These are phyloP conservation scores for Nymphalis polychloros DNA, from an alignment of 2,888 invertebrate species.

Conservation along the genomic window DNA sequence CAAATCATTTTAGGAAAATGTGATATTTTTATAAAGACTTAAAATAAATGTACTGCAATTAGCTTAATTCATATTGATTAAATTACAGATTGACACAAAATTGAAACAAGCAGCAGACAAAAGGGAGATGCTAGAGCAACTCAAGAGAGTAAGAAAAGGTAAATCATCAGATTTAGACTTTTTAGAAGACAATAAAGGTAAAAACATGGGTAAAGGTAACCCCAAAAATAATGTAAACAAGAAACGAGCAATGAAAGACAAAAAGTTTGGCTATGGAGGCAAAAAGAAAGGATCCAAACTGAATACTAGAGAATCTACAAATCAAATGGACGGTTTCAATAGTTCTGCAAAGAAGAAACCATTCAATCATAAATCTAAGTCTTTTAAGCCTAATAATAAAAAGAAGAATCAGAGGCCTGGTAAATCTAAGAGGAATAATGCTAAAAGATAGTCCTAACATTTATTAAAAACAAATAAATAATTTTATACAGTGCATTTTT, in stretches of 20 bases:
- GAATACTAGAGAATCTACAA: slow-evolving; percentile 91
- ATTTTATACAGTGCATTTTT: slow-evolving; percentile 11
- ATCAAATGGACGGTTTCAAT: slow-evolving; percentile 83
- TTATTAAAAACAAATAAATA: slow-evolving; percentile 25
- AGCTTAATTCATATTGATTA: not conserved
- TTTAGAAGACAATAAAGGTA: slow-evolving; percentile 84
- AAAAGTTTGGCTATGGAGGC: slow-evolving; percentile 97
- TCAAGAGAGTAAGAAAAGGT: slow-evolving; percentile 96
- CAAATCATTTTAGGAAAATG: too few species aligned
- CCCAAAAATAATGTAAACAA: slow-evolving; percentile 65
- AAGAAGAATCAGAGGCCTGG: slow-evolving; percentile 79
- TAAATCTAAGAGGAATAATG: slow-evolving; percentile 76
- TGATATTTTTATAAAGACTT: not conserved
- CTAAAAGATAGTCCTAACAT: slow-evolving; percentile 55
- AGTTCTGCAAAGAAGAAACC: slow-evolving; percentile 67
- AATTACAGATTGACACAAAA: slow-evolving; percentile 87
- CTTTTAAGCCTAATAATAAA: slow-evolving; percentile 65
- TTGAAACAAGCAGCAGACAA: slow-evolving; percentile 94
- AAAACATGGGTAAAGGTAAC: slow-evolving; percentile 52
- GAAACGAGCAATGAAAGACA: slow-evolving; percentile 86
- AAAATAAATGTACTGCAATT: not conserved
- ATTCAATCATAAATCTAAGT: slow-evolving; percentile 67
- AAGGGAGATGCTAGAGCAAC: slow-evolving; percentile 93
- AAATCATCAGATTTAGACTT: slow-evolving; percentile 90
- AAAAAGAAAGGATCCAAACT: slow-evolving; percentile 94